Evolutionary conservation across 2,797 vertebrate species (phyloP), one percentile per base, ranked within the genome.

Genomic region (Muscicapa striata): DNA sequence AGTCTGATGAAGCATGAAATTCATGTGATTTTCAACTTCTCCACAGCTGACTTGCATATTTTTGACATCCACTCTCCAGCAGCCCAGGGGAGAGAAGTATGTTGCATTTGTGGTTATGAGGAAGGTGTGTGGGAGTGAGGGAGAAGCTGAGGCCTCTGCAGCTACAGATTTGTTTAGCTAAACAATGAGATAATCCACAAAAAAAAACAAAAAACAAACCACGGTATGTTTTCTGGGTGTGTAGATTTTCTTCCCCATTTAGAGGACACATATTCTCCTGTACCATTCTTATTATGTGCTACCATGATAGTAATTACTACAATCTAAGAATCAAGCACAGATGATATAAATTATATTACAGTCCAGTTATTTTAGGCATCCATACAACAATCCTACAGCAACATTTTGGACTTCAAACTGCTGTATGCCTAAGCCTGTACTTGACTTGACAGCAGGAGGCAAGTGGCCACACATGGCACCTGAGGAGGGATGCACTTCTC

Each of bases 401-500:
- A 48, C 15, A 34, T 36, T 86, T 18, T 43, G 34, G 29, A 63
- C 49, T 46, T 67, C 41, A 46, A 62, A 51, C 11, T 59, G 52
- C 24, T 36, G 15, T 49, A 36, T 22, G 59, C 17, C 67, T 52
- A 57, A 68, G 34, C 15, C 46, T 41, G 20, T 30, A 41, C 8
- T 32, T 49, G 30, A 54, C n/a, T 59, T n/a, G 61, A 30, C 29
- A 84, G 6, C 26, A 45, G 29, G 16, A 89, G 8, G 70, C 24
- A 79, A 83, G 51, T 1, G 9, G 32, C 52, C 3, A 2, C 30
- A 58, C 9, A 32, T 0, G 3, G 32, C 36, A 81, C 16, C 26
- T 82, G 49, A 79, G 29, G 38, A 72, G 17, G 6, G 13, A 62
- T 7, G 9, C 34, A 72, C 18, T 11, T 52, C 52, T 76, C 26